Base-by-base conservation (phyloP, 2,797 vertebrate species). In the Nyctalus aviator region DNA sequence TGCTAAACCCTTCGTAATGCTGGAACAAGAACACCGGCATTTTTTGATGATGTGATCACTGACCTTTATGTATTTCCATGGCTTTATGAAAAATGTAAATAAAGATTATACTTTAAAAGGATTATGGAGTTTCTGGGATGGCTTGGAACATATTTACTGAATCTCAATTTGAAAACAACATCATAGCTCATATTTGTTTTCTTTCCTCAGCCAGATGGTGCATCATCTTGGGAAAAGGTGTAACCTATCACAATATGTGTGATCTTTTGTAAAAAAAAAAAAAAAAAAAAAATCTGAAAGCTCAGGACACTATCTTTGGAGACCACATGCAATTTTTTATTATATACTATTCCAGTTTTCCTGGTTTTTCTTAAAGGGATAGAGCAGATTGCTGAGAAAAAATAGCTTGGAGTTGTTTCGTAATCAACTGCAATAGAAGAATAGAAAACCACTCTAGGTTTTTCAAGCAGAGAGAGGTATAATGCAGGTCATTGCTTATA, bases 241-340 rank as follows among this genome's bases (percentile, higher is more conserved):
- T 95, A 92, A 94, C 95, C 96, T 97, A 94, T 96, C 95, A 97
- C 57, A 94, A 55, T 35, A 27, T 32, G 1, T 72, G 87, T 96
- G 87, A 94, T 96, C 89, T 82, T 84, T 83, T 73, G 41, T 90
- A 55, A 94, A 96, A 91, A 83, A 91, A 83, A 73, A 46, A 41
- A 37, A 37, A 83, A 55, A 94, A 96, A 91, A 83, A 91, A 83
- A 77, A 46, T 82, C 27, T 50, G 66, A 20, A 83, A 75, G 73
- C 64, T 62, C 81, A 76, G 84, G 64, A 83, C 23, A 72, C 83
- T 92, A 10, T 92, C 86, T 71, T 53, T 57, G 30, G 69, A 92
- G 46, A 50, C 20, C 88, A 32, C 87, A 82, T 14, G 77, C 84
- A 96, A 13, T 48, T 78, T 82, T 32, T 55, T 44, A 20, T n/a